Conservation (phyloP, 2,113 vertebrate species). For the Cinclus mexicanus region DNA sequence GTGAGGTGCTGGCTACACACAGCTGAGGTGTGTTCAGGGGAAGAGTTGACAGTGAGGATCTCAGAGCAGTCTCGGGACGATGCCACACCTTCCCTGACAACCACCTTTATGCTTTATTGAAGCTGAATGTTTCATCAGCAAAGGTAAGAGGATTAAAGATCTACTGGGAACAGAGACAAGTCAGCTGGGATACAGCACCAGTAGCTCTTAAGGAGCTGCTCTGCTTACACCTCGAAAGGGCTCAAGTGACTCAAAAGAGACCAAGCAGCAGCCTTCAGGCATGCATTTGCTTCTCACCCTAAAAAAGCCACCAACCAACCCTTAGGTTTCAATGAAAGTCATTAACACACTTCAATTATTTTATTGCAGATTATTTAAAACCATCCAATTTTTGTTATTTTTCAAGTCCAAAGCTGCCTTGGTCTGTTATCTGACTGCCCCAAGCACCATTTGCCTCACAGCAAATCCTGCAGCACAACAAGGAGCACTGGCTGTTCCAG, state of each 20-base stretch:
- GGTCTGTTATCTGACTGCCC: neutral
- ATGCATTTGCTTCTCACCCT: neutral
- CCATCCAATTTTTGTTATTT: neutral
- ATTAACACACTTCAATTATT: neutral
- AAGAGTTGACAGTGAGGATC: accelerated
- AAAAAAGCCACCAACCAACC: neutral
- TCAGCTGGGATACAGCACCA: neutral
- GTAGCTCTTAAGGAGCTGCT: neutral
- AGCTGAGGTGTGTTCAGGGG: neutral
- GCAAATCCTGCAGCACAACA: neutral
- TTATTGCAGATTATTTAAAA: neutral
- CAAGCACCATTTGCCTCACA: neutral
- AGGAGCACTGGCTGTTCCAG: neutral
- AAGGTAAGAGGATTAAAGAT: neutral
- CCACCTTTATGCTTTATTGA: neutral
- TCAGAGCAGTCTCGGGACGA: neutral
- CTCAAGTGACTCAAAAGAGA: neutral
- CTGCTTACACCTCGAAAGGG: neutral
- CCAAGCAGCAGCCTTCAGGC: neutral
- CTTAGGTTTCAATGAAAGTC: neutral
- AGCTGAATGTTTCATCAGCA: neutral
- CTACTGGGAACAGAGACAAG: neutral
- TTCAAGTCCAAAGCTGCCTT: neutral
- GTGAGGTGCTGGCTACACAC: neutral
- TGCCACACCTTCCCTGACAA: neutral